Base-by-base conservation (phyloP, 2,113 vertebrate species). In the Pterocles gutturalis region DNA sequence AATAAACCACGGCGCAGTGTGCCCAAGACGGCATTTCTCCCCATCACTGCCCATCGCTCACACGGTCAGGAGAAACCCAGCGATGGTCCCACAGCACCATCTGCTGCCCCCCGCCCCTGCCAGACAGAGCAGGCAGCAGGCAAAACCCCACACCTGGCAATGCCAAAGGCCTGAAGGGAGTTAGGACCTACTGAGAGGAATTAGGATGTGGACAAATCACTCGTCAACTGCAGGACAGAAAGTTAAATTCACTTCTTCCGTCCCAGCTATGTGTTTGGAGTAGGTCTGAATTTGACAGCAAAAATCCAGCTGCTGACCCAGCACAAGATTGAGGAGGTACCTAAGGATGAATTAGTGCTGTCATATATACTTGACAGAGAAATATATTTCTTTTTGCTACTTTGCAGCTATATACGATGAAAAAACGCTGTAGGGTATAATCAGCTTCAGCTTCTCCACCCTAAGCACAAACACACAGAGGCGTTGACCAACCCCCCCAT, bases 41-140 rank as follows among this genome's bases (percentile, higher is more conserved):
- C 36, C 48, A 69, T 4, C 17, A 11, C 34, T 55, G 66, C 25
- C 17, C 2, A 0, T 28, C 0, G 1, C 61, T 76, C 10, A 0
- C 18, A 38, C 0, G 1, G 17, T 54, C 36, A n/a, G 57, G 54
- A 62, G 62, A 43, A 58, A 34, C 24, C 7, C 26, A 34, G 46
- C 0, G 1, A 31, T 31, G 60, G 53, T 49, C 53, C 10, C 1
- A 78, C 41, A 83, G 77, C 71, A 60, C 38, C 41, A n/a, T 67
- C 53, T 61, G 46, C 69, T 65, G 55, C 51, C 70, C 61, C 76
- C 18, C 28, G 15, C 9, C 36, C 54, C 29, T 25, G 61, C 25
- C 41, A 81, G 75, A 49, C 24, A 10, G 20, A 43, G 53, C 12
- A 48, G 38, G 38, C 38, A 41, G 38, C 38, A 41, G 38, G 38